phyloP scores from a whole-genome alignment of 2,888 invertebrate genomes.

The Erynnis tages region DNA sequence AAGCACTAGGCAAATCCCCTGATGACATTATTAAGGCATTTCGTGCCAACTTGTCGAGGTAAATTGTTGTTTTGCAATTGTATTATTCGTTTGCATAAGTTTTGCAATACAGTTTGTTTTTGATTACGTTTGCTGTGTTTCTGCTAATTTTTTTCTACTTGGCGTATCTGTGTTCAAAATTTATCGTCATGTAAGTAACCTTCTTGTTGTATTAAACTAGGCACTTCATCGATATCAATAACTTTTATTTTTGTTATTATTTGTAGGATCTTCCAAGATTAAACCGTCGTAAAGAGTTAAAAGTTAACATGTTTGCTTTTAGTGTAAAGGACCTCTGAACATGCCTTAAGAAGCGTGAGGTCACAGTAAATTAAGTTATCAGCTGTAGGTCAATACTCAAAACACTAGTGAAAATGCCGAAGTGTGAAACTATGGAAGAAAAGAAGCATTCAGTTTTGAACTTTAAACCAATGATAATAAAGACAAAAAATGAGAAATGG shows the following conservation, averaged over 20 bases:
- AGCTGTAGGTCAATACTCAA: constrained; percentile 45
- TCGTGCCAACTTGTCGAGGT: constrained; percentile 28
- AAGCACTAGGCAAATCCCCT: constrained; percentile 26
- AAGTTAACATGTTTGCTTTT: constrained; percentile 9
- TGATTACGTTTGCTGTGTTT: constrained; percentile 1
- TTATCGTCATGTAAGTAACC: neutral
- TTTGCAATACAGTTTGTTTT: constrained; percentile 23
- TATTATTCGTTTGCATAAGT: constrained; percentile 21
- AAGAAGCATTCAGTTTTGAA: constrained; percentile 8
- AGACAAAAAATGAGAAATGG: neutral
- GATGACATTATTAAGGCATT: constrained; percentile 29
- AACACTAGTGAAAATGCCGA: constrained; percentile 31
- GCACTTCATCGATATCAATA: no score
- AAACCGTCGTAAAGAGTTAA: no score
- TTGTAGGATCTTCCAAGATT: no score
- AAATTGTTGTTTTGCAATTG: constrained; percentile 26
- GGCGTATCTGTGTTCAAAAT: neutral
- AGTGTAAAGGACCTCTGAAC: constrained; percentile 1
- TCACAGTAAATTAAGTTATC: constrained; percentile 53
- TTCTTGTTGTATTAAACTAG: no score
- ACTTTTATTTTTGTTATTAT: no score
- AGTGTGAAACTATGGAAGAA: neutral
- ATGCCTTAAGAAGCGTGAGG: constrained; percentile 37
- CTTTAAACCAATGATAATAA: neutral
- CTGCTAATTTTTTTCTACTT: neutral